phyloP scores from a whole-genome alignment of 2,888 invertebrate species.

The Pseudeuparius sepicola region DNA sequence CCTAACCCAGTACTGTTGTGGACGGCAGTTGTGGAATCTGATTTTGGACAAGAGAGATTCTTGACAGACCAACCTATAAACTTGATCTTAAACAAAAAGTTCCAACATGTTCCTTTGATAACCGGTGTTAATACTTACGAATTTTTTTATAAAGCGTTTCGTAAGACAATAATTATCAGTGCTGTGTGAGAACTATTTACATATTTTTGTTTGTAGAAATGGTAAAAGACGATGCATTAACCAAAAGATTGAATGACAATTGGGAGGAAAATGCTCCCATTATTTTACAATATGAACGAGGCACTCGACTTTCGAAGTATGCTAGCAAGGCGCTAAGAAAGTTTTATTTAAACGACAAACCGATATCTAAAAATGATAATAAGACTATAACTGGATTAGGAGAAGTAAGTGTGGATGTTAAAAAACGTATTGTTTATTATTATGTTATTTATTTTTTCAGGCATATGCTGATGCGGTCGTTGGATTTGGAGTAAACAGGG shows the following conservation, averaged over 20 bases:
- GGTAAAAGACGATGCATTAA: conserved; percentile 43
- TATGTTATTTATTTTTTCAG: conserved; percentile 27
- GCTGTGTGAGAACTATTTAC: too few relatives aligned
- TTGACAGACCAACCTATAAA: conserved; percentile 47
- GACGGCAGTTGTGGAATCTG: conserved; percentile 52
- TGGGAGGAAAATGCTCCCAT: conserved; percentile 55
- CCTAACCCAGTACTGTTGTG: conserved; percentile 44
- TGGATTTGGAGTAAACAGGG: conserved; percentile 49
- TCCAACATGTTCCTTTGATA: conserved; percentile 52
- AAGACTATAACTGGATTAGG: too few relatives aligned
- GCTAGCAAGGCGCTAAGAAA: conserved; percentile 43
- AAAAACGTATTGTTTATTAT: too few relatives aligned
- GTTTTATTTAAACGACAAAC: conserved; percentile 40
- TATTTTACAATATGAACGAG: conserved; percentile 49
- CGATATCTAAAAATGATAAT: too few relatives aligned
- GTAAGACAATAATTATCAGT: too few relatives aligned
- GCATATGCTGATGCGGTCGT: conserved; percentile 51
- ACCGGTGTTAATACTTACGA: conserved; percentile 55
- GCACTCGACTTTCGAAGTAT: conserved; percentile 41
- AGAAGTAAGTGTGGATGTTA: too few relatives aligned
- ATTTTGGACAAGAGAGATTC: conserved; percentile 55
- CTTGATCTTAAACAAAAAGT: conserved; percentile 44
- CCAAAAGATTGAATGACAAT: conserved; percentile 45
- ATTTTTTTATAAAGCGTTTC: conserved; percentile 48
- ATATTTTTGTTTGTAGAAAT: conserved; percentile 27